These are phyloP conservation scores for Eupleurogrammus muticus DNA, from an alignment of 2,797 vertebrate species.

Conservation along the genomic window DNA sequence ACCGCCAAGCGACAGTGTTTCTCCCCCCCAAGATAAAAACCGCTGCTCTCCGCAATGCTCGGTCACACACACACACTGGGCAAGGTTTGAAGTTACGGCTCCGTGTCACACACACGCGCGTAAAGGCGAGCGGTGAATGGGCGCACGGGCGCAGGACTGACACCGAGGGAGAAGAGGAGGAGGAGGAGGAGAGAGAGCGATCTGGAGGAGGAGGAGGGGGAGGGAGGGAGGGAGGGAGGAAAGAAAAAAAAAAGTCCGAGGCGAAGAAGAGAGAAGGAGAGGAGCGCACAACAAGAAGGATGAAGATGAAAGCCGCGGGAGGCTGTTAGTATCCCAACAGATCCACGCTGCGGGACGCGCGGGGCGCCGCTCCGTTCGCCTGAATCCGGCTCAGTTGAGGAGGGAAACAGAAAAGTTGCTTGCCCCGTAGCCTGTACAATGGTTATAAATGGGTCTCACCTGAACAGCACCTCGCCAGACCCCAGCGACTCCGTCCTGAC, in stretches of 20 bases:
- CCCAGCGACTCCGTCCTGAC: conserved; percentile 73
- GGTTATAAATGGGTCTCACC: conserved; percentile 86
- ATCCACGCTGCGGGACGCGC: conserved; percentile 32
- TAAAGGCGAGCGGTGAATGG: conserved; percentile 80
- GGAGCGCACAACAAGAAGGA: conserved; percentile 49
- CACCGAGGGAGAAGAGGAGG: conserved; percentile 54
- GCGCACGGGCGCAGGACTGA: conserved; percentile 77
- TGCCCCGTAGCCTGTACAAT: conserved; percentile 79
- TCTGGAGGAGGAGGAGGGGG: conserved; percentile 37
- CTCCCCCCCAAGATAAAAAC: conserved; percentile 32
- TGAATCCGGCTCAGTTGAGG: conserved; percentile 57
- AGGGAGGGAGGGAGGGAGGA: background rate
- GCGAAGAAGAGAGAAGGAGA: background rate
- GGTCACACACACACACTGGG: conserved; percentile 76
- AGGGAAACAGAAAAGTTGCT: conserved; percentile 78
- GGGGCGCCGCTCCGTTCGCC: conserved; percentile 33
- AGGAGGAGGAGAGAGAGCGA: conserved; percentile 36
- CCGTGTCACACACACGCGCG: conserved; percentile 80
- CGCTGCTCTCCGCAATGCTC: conserved; percentile 46
- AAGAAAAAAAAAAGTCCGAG: conserved; percentile 14
- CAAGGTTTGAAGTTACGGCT: conserved; percentile 71
- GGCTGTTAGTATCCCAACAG: conserved; percentile 48
- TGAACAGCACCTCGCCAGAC: conserved; percentile 85
- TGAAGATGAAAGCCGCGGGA: conserved; percentile 67
- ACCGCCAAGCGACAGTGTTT: conserved; percentile 75